Conservation (phyloP, 2,113 vertebrate species). For the Trochalopteron elliotii region DNA sequence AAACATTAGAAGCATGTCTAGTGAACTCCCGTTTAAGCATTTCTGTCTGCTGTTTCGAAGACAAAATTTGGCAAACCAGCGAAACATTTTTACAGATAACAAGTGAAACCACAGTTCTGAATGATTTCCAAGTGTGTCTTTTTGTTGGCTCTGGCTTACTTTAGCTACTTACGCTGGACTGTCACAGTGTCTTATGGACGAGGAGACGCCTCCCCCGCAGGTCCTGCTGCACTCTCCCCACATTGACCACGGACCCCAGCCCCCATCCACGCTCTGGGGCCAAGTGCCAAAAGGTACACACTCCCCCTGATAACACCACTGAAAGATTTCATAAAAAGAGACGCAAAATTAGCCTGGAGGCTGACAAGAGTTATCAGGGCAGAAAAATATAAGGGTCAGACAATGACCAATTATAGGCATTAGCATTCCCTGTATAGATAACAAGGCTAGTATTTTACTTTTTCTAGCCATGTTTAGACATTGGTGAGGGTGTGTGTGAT, state of each 20-base stretch:
- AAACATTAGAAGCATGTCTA: conserved; percentile 36
- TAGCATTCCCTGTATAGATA: conserved; percentile 64
- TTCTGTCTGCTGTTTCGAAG: conserved; percentile 68
- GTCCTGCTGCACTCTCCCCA: conserved; percentile 99
- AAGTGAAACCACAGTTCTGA: conserved; percentile 75
- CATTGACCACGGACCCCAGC: conserved; percentile 92
- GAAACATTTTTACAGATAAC: conserved; percentile 77
- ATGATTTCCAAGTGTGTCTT: conserved; percentile 80
- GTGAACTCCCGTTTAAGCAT: conserved; percentile 39
- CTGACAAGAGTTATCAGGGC: conserved; percentile 63
- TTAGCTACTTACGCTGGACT: conserved; percentile 99
- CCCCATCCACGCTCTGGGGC: conserved; percentile 92
- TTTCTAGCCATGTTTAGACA: conserved; percentile 69
- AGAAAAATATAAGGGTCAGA: conserved; percentile 62
- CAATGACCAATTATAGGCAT: conserved; percentile 74
- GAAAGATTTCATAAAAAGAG: conserved; percentile 72
- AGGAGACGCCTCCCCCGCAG: conserved; percentile 97
- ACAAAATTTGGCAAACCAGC: conserved; percentile 61
- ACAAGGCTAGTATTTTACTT: conserved; percentile 51
- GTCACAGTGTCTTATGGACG: conserved; percentile 98
- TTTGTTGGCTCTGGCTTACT: conserved; percentile 94
- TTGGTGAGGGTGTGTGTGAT: conserved; percentile 31
- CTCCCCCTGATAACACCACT: conserved; percentile 99
- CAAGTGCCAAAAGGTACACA: conserved; percentile 94
- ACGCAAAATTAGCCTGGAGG: conserved; percentile 69